Conservation (phyloP, 2,797 vertebrate genomes). For the Anguilla pacifica region DNA sequence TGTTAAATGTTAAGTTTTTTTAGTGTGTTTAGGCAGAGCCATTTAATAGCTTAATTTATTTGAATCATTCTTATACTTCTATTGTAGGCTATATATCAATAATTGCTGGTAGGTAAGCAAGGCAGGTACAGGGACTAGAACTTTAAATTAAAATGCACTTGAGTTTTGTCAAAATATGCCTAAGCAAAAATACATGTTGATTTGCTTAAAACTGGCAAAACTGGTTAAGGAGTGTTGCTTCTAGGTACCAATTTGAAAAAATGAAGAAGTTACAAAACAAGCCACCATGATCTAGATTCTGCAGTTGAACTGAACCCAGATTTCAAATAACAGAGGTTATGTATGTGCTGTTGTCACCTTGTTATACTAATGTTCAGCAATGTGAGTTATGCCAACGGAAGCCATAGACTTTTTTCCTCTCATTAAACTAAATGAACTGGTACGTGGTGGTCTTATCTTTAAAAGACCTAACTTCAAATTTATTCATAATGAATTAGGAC, state of each 20-base stretch:
- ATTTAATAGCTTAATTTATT: not conserved
- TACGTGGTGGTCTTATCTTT: not conserved
- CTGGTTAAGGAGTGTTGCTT: not conserved
- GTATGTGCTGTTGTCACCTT: not conserved
- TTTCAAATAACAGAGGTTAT: not conserved
- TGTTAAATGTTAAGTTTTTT: not conserved
- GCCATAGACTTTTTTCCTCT: not conserved
- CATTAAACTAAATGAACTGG: not conserved
- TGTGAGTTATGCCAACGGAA: not conserved
- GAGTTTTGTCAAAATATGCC: conserved; percentile 5
- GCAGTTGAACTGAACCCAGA: not conserved
- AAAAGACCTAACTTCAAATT: not conserved
- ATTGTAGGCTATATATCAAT: not conserved
- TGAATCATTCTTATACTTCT: not conserved
- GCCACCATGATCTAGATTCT: not conserved
- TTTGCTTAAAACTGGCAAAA: conserved; percentile 10
- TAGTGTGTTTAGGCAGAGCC: not conserved
- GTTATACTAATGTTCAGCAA: not conserved
- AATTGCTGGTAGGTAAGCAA: not conserved
- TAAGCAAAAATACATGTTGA: not conserved
- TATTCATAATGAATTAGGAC: not conserved
- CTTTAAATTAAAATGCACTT: not conserved
- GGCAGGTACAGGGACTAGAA: not conserved
- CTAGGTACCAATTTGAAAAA: conserved; percentile 3
- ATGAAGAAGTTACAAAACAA: not conserved